Conservation (phyloP, 2,113 vertebrate genomes). For the Corythornis vintsioides region DNA sequence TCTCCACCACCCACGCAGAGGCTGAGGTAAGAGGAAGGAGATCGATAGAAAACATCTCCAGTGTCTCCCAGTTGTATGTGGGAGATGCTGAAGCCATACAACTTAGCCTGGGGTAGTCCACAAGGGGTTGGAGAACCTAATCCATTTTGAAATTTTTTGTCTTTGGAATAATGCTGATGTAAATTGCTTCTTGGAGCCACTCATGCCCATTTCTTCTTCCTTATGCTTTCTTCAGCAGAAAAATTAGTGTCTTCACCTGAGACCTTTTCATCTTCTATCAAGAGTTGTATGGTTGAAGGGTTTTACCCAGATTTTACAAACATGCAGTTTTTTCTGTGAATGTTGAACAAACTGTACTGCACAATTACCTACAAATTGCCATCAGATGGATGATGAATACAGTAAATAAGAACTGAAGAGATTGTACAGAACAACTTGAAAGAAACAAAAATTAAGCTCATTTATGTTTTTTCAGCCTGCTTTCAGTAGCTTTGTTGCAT, state of each 20-base stretch:
- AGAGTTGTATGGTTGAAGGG: not conserved
- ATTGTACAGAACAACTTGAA: slow-evolving; percentile 21
- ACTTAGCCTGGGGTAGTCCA: not conserved
- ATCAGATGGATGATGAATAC: slow-evolving; percentile 41
- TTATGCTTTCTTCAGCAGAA: not conserved
- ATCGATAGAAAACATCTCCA: not conserved
- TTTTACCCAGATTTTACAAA: slow-evolving; percentile 16
- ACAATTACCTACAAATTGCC: slow-evolving; percentile 57
- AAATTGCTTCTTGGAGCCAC: not conserved
- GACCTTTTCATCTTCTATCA: not conserved
- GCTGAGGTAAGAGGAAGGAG: not conserved
- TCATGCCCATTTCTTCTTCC: not conserved
- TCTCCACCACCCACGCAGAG: not conserved
- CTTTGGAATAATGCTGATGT: not conserved
- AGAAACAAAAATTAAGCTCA: slow-evolving; percentile 34
- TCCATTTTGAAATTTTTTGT: not conserved
- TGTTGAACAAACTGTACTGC: slow-evolving; percentile 16
- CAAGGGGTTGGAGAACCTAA: not conserved
- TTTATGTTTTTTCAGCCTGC: slow-evolving; percentile 44
- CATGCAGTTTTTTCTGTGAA: not conserved
- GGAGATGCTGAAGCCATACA: not conserved
- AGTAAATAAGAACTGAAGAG: slow-evolving; percentile 33
- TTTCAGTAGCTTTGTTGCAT: slow-evolving; percentile 20
- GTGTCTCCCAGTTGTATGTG: not conserved
- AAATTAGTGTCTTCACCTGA: not conserved